phyloP scores from a whole-genome alignment of 2,888 invertebrate species.

The Platycnemis pennipes region DNA sequence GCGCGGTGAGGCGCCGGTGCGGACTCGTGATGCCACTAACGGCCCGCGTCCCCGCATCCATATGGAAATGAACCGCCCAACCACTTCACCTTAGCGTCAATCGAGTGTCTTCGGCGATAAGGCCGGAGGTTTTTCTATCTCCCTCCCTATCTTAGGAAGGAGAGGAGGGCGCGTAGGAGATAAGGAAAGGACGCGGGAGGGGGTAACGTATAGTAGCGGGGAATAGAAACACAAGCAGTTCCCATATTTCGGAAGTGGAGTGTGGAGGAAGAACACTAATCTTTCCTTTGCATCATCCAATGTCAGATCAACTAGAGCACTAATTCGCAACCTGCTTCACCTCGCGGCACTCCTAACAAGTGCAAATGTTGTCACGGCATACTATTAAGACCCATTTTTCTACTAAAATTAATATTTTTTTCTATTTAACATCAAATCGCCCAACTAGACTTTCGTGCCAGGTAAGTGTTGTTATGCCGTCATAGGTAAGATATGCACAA shows the following conservation, averaged over 20 bases:
- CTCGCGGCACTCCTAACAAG: too few relatives aligned
- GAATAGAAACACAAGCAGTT: neutral
- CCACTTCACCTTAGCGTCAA: neutral
- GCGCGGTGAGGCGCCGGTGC: neutral
- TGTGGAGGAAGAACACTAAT: too few relatives aligned
- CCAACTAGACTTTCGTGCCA: too few relatives aligned
- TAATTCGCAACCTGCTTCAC: too few relatives aligned
- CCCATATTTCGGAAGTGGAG: neutral
- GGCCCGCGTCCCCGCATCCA: neutral
- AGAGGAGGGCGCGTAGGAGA: neutral
- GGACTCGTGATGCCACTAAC: neutral
- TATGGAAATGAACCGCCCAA: conserved; percentile 34
- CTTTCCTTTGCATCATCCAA: too few relatives aligned
- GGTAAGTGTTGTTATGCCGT: too few relatives aligned
- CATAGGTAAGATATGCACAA: too few relatives aligned
- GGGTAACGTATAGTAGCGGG: neutral
- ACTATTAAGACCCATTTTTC: too few relatives aligned
- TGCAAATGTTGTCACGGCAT: too few relatives aligned
- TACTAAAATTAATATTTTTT: too few relatives aligned
- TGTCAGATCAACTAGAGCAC: too few relatives aligned
- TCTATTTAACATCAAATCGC: too few relatives aligned
- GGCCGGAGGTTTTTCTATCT: neutral
- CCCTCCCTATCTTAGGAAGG: neutral
- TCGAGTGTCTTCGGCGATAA: neutral
- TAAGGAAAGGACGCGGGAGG: neutral